Conservation (phyloP, 2,797 vertebrate species). For the Muscicapa comitata region DNA sequence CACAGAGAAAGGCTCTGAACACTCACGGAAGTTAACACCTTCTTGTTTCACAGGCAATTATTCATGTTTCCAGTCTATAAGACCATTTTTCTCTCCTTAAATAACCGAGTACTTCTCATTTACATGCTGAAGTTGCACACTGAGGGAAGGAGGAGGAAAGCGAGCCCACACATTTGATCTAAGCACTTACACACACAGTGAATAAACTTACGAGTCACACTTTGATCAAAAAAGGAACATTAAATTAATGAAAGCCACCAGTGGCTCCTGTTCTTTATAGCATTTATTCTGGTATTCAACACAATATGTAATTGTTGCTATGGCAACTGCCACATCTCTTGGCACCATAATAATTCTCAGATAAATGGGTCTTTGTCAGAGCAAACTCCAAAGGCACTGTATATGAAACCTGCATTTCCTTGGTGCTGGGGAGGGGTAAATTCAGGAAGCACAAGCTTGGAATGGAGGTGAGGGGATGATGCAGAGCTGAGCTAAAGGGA, state of each 20-base stretch:
- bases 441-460: neutral
- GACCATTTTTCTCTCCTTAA: constrained; percentile 62
- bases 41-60: constrained; percentile 71
- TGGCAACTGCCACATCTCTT: constrained; percentile 40
- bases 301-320: constrained; percentile 40
- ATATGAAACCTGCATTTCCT: constrained; percentile 17
- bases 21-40: constrained; percentile 50
- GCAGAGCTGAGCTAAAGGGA: neutral
- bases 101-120: constrained; percentile 57
- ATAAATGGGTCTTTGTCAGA: constrained; percentile 43
- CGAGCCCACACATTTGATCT: constrained; percentile 33
- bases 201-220: constrained; percentile 33
- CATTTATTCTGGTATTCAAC: constrained; percentile 50
- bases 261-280: constrained; percentile 12
- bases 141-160: constrained; percentile 18
- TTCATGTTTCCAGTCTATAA: constrained; percentile 68
- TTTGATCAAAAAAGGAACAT: neutral
- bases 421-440: neutral
- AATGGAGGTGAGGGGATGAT: neutral
- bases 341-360: constrained; percentile 37
- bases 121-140: constrained; percentile 18
- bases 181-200: neutral
- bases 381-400: neutral
- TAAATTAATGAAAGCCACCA: constrained; percentile 40
- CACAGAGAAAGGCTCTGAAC: constrained; percentile 35